Percentiles rank a stretch among this genome's conserved stretches.
Evolutionary conservation across 2,797 vertebrate species (phyloP).

Genomic region (Adelosebastes latens): DNA sequence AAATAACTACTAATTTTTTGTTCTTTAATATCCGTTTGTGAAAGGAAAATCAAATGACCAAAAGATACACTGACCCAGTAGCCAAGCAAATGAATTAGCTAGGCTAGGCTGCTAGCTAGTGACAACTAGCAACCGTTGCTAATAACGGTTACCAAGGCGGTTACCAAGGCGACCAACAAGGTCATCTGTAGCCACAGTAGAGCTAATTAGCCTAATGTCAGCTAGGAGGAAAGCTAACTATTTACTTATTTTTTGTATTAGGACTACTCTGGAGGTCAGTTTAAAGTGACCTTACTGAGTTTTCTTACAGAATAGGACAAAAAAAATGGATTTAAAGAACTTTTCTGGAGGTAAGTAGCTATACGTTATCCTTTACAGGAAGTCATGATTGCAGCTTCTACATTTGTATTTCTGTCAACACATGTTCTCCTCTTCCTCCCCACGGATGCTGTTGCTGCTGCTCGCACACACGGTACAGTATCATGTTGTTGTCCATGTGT

Average conservation of each 20-base stretch:
- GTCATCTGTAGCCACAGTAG: not conserved
- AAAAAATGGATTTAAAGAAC: not conserved
- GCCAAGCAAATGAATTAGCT: not conserved
- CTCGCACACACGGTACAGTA: constrained; percentile 40
- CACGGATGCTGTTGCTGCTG: constrained; percentile 2
- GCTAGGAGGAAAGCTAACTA: not conserved
- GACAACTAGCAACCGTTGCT: not conserved
- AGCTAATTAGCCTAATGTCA: not conserved
- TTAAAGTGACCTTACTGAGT: not conserved
- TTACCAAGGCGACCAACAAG: not conserved
- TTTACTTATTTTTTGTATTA: too few species aligned
- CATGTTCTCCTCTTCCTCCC: not conserved
- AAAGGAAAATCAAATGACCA: too few species aligned
- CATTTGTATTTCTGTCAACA: not conserved
- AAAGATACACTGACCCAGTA: too few species aligned
- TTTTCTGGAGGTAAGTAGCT: not conserved
- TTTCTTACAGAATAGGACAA: not conserved
- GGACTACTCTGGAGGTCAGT: not conserved
- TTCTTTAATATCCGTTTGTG: too few species aligned
- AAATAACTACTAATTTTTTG: too few species aligned
- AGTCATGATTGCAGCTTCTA: not conserved
- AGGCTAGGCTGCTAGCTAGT: not conserved
- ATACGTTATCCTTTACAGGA: not conserved
- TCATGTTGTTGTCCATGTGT: constrained; percentile 51
- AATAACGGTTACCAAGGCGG: not conserved